Percentiles rank a stretch among this genome's conserved stretches.
phyloP scores from a whole-genome alignment of 2,797 vertebrate genomes.

The Takifugu ocellatus region DNA sequence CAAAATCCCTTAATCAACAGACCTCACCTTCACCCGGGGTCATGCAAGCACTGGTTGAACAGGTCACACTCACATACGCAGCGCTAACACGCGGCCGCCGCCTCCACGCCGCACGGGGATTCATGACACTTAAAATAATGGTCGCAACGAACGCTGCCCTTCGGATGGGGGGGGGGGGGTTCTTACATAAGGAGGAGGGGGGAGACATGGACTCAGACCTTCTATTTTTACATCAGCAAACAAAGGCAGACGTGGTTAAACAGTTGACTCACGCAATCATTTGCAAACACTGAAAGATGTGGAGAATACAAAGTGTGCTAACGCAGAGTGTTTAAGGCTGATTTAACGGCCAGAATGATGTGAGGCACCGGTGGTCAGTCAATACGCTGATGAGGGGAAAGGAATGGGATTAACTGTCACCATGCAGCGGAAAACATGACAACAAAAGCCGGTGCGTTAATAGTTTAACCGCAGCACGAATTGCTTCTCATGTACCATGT shows the following conservation, averaged over 20 bases:
- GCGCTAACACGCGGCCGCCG: conserved; percentile 1
- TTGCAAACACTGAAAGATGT: too few species aligned
- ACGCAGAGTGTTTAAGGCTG: conserved; percentile 14
- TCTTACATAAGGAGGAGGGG: conserved; percentile 45
- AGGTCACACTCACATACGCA: neutral
- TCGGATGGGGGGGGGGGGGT: conserved; percentile 30
- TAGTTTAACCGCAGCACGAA: neutral
- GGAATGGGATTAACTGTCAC: conserved; percentile 12
- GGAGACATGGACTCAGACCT: conserved; percentile 8
- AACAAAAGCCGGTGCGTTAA: conserved; percentile 14
- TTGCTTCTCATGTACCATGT: neutral
- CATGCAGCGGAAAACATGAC: conserved; percentile 4
- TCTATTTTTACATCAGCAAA: conserved; percentile 52
- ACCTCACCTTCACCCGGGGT: conserved; percentile 23
- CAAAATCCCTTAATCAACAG: conserved; percentile 9
- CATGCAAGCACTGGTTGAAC: conserved; percentile 21
- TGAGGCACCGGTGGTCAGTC: conserved; percentile 19
- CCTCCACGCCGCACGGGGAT: neutral
- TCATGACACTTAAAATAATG: conserved; percentile 21
- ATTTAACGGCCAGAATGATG: conserved; percentile 17
- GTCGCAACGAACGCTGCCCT: conserved; percentile 31
- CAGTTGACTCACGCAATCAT: conserved; percentile 1
- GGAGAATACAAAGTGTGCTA: neutral
- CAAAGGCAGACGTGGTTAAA: conserved; percentile 24
- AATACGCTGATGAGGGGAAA: conserved; percentile 18